phyloP scores from a whole-genome alignment of 2,113 vertebrate genomes.

The Sinocyclocheilus rhinocerous region DNA sequence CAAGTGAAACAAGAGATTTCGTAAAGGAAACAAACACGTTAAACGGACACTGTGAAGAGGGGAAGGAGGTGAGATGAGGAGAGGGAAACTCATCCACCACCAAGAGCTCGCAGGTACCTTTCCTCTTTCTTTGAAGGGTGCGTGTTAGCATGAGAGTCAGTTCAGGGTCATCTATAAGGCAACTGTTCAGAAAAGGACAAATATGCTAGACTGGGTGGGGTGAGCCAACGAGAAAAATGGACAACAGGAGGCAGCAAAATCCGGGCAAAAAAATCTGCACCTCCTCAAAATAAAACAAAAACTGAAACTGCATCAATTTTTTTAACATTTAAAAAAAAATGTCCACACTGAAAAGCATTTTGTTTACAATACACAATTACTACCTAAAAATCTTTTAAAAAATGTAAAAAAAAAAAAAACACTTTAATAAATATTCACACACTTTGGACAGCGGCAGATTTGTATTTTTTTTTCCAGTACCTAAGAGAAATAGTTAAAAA shows the following conservation, averaged over 20 bases:
- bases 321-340: neutral
- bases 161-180: conserved; percentile 47
- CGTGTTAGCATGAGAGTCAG: conserved; percentile 52
- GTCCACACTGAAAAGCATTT: neutral
- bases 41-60: conserved; percentile 55
- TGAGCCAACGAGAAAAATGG: neutral
- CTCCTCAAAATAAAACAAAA: neutral
- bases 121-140: conserved; percentile 46
- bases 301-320: neutral
- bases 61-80: neutral
- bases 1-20: conserved; percentile 68
- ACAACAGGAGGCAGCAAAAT: neutral
- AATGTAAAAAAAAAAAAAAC: neutral
- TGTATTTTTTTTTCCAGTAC: neutral
- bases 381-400: neutral
- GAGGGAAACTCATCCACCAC: conserved; percentile 39
- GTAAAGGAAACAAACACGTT: conserved; percentile 67
- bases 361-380: neutral
- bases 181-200: conserved; percentile 37
- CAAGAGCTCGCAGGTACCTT: conserved; percentile 18
- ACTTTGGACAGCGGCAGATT: neutral
- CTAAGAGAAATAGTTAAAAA: too few species aligned
- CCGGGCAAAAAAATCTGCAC: neutral
- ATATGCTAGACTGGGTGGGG: conserved; percentile 42
- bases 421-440: neutral